Conservation (phyloP, 2,113 vertebrate genomes). For the Rhineura floridana region DNA sequence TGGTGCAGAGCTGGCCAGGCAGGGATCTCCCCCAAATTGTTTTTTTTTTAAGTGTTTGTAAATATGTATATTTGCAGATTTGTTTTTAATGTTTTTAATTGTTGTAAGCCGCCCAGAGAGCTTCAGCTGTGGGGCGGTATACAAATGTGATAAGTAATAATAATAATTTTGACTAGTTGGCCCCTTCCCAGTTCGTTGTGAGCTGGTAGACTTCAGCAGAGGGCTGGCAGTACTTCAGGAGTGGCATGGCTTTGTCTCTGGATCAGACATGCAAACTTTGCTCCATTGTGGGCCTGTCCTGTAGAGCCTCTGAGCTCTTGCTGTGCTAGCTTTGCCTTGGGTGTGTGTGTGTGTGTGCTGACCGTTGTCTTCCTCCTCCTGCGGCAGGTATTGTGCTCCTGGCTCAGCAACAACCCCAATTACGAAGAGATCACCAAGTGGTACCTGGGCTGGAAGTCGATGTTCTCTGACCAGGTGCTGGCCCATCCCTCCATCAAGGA, state of each 20-base stretch:
- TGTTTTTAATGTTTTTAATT: no score
- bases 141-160: no score
- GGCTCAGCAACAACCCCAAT: slow-evolving; percentile 97
- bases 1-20: no score
- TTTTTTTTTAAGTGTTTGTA: no score
- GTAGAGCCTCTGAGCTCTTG: not conserved
- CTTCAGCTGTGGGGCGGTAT: no score
- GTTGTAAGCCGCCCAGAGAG: no score
- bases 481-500: slow-evolving; percentile 92
- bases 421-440: slow-evolving; percentile 98
- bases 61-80: no score
- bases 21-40: no score
- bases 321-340: not conserved
- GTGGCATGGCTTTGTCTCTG: not conserved
- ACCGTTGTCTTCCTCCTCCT: rapidly evolving
- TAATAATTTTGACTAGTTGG: not conserved
- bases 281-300: not conserved
- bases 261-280: not conserved
- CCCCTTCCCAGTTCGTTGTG: not conserved
- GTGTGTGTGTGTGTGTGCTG: not conserved
- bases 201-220: not conserved
- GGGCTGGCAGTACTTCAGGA: no score
- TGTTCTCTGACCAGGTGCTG: slow-evolving; percentile 92
- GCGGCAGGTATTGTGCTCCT: slow-evolving; percentile 92
- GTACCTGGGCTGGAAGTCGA: slow-evolving; percentile 98